phyloP scores from a whole-genome alignment of 2,113 vertebrate species.

The Rynchops niger region DNA sequence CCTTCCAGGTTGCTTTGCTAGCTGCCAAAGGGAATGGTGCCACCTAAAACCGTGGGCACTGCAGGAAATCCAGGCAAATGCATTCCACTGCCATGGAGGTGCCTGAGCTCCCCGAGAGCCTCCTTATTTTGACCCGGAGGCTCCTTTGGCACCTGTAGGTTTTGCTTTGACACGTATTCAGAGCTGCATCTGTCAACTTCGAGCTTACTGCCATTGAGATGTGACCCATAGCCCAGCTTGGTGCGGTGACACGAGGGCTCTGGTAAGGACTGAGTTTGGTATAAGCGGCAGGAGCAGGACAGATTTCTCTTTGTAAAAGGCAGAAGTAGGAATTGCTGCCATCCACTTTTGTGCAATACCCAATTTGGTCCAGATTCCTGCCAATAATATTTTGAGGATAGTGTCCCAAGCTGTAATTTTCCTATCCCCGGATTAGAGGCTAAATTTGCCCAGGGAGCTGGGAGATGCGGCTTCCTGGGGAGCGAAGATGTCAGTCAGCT shows the following conservation, averaged over 20 bases:
- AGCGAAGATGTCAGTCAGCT: neutral
- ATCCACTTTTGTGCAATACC: neutral
- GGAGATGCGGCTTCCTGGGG: neutral
- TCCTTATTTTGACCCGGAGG: neutral
- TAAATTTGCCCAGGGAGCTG: neutral
- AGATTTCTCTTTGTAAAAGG: neutral
- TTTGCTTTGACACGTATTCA: neutral
- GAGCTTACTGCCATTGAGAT: neutral
- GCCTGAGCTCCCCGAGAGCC: neutral
- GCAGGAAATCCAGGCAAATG: neutral
- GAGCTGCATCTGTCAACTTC: neutral
- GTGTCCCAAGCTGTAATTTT: neutral
- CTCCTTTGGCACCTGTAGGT: neutral
- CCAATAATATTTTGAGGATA: neutral
- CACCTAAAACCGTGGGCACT: neutral
- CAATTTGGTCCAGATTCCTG: neutral
- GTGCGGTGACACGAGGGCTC: rapidly evolving
- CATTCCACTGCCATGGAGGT: neutral
- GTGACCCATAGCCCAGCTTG: too few relatives aligned
- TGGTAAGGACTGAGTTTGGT: neutral
- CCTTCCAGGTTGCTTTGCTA: neutral
- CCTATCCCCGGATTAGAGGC: neutral
- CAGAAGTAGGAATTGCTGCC: neutral
- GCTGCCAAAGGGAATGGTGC: neutral
- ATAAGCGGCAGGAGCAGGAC: rapidly evolving